Base-by-base conservation (phyloP, 1,140 invertebrate genomes). In the Ctenoplectra terminalis region DNA sequence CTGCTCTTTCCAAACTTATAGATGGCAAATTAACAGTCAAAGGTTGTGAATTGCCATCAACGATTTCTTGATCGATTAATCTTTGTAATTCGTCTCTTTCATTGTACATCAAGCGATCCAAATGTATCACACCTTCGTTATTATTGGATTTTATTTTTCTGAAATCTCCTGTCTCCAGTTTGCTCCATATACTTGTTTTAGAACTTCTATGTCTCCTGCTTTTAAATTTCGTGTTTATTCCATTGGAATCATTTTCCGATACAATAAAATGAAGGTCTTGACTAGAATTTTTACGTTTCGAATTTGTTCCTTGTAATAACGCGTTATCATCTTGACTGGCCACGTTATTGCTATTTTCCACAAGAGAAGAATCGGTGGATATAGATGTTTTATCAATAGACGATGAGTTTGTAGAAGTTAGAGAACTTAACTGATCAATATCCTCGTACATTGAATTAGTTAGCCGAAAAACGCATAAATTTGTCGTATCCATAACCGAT, bases 401-500 rank as follows among this genome's bases (percentile, higher is more conserved):
- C 34, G 87, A 92, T 5, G 90, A 92, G 37, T 90, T 90, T 31
- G 92, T 91, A 7, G 91, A 93, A 58, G 89, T 90, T 43, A 88
- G 50, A 11, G 89, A 91, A 54, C 89, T 90, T 20, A 93, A 48
- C 61, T 90, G 87, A 72, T 92, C 90, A 9, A 93, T 92, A 61
- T 93, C 91, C 7, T 94, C 92, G 13, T 93, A 92, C 76, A 93
- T 89, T n/a, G 91, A 89, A 86, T 94, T 94, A 0, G 90, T 90
- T 9, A 94, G 58, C 58, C 90, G 83, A 67, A 92, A 92, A 37
- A 92, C 81, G 31, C 89, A 88, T 71, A 92, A 92, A 67, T 90
- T 88, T 2, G 82, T 80, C 17, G 86, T 69, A 85, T 95, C 94
- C 92, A 95, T 94, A 37, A 94, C 92, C 20, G 94, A 94, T 63